Evolutionary conservation across 2,113 vertebrate genomes (phyloP), one percentile per base, ranked within the genome.

Genomic region (Trematocara zebra): DNA sequence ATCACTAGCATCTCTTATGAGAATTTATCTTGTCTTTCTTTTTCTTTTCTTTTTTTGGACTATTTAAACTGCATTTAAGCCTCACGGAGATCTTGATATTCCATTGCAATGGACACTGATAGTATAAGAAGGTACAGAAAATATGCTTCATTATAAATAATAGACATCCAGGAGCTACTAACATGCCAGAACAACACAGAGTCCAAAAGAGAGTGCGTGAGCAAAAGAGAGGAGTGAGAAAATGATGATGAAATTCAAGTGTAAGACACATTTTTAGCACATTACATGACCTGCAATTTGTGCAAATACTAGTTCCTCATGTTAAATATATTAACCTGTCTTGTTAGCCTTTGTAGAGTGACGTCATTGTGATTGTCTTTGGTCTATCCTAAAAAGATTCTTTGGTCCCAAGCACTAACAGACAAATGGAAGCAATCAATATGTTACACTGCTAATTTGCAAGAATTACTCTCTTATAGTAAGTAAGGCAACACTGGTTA

Each of bases 231-330:
- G 80, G 57, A 78, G 84, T 52, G 72, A 78, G 87, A 69, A 90
- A 90, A 83, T 93, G 92, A 95, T 95, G 94, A 96, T 95, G 94
- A 94, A 95, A 96, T 89, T 88, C 80, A 81, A 92, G 87, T 89
- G 95, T 93, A 94, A 96, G 85, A 93, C 80, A 87, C 87, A 76
- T 86, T 92, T 91, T 88, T n/a, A 82, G 84, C 91, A 89, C 80
- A 79, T 79, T 88, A 85, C 76, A 84, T 84, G 57, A 83, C 47
- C 81, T 91, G 69, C 72, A 90, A 93, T 91, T 93, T 88, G 82
- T 90, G 83, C 80, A 93, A 91, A 92, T 14, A 18, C 49, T 7
- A n/a, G 83, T 89, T 88, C 52, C 69, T 82, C 54, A 85, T 91
- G 87, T 89, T 88, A 64, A 88, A 91, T 67, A 54, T 83, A 56